Percentiles rank a stretch among this genome's conserved stretches.
These are phyloP conservation scores for Coecobrya sp. DNA, from an alignment of 2,888 invertebrate species.

Conservation along the genomic window DNA sequence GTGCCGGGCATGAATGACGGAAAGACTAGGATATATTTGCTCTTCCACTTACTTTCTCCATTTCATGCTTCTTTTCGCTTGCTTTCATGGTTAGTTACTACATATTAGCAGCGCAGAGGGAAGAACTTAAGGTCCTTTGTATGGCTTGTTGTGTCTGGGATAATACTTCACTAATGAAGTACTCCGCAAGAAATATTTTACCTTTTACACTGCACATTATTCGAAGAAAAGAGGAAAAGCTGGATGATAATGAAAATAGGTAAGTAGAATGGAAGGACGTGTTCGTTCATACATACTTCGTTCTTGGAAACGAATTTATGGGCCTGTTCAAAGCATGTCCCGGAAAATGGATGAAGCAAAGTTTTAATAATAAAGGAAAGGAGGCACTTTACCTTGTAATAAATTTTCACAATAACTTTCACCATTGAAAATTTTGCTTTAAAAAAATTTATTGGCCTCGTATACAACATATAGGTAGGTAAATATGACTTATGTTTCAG, in stretches of 20 bases:
- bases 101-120: not conserved
- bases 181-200: slow-evolving; percentile 33
- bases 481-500: too few species aligned
- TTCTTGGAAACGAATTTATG: not conserved
- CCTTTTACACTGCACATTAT: not conserved
- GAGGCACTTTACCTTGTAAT: too few species aligned
- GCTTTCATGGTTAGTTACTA: not conserved
- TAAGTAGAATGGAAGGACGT: not conserved
- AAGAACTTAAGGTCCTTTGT: not conserved
- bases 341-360: too few species aligned
- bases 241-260: not conserved
- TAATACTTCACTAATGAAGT: slow-evolving; percentile 64
- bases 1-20: slow-evolving; percentile 2
- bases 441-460: too few species aligned
- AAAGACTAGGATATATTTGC: slow-evolving; percentile 30
- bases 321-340: too few species aligned
- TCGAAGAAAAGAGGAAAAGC: not conserved
- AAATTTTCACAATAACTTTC: too few species aligned
- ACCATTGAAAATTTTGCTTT: too few species aligned
- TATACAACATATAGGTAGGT: too few species aligned
- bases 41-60: slow-evolving; percentile 46
- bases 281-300: not conserved
- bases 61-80: slow-evolving; percentile 14
- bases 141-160: not conserved
- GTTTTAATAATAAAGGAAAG: too few species aligned